A percentile compares a stretch with the other conserved stretches of the same genome.
These are phyloP conservation scores for Lasioglossum vierecki DNA, from an alignment of 2,888 invertebrate genomes.

Conservation along the genomic window DNA sequence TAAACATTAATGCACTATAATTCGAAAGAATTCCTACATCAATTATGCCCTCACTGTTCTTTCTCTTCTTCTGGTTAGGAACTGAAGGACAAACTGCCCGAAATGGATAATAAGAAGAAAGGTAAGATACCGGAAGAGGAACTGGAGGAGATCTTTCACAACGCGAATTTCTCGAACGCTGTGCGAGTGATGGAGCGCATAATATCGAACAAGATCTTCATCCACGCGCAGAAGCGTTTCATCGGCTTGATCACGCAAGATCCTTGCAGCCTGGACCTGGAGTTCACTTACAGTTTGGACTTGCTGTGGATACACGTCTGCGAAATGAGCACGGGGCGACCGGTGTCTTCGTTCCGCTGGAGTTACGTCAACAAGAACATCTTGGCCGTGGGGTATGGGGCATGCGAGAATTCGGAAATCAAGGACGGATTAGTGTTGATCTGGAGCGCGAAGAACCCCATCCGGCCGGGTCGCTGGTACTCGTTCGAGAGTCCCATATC, in stretches of 20 bases:
- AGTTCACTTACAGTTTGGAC: constrained; percentile 88
- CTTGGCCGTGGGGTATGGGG: constrained; percentile 90
- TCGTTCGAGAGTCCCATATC: constrained; percentile 88
- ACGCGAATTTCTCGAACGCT: constrained; percentile 83
- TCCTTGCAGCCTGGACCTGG: constrained; percentile 87
- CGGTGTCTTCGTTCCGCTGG: constrained; percentile 88
- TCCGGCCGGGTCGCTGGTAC: constrained; percentile 90
- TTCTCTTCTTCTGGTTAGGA: constrained; percentile 43
- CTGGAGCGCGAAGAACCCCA: constrained; percentile 92
- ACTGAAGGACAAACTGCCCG: constrained; percentile 48
- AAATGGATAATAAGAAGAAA: neutral
- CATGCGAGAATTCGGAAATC: constrained; percentile 38
- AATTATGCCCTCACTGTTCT: too few relatives aligned
- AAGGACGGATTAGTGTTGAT: constrained; percentile 89
- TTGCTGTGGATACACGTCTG: constrained; percentile 88
- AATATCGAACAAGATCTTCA: constrained; percentile 88
- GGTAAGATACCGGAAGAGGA: constrained; percentile 75
- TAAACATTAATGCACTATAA: too few relatives aligned
- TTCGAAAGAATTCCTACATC: too few relatives aligned
- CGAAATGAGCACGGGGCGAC: constrained; percentile 84
- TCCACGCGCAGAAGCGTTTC: constrained; percentile 89
- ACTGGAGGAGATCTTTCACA: constrained; percentile 79
- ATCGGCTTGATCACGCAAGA: constrained; percentile 88
- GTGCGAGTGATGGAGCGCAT: constrained; percentile 89
- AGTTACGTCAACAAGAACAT: constrained; percentile 89